These are phyloP conservation scores for Stichopus chloronotus DNA, from an alignment of 35 echinoderm and acorn worm genomes.

Conservation along the genomic window DNA sequence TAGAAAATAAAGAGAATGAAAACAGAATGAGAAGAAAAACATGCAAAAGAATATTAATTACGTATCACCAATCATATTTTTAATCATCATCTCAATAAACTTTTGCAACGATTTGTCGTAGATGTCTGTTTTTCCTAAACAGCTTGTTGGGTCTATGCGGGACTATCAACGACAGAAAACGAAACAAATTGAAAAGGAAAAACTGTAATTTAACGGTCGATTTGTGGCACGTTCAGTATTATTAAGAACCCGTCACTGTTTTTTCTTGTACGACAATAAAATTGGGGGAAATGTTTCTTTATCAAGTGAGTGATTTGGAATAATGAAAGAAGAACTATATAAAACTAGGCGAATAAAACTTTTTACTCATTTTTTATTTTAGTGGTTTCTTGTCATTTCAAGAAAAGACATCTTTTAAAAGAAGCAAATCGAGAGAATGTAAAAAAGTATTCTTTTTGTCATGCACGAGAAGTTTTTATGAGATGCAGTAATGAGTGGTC, in stretches of 20 bases:
- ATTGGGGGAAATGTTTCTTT: background rate
- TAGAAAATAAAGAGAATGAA: too few relatives aligned
- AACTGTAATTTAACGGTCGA: slow-evolving; percentile 35
- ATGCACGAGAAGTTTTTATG: slow-evolving; percentile 56
- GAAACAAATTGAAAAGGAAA: background rate
- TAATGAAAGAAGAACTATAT: slow-evolving; percentile 23
- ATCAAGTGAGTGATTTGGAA: slow-evolving; percentile 5
- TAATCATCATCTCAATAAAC: too few relatives aligned
- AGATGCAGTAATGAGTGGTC: slow-evolving; percentile 46
- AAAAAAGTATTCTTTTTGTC: slow-evolving; percentile 1
- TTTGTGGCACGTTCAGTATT: slow-evolving; percentile 9
- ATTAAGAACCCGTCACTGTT: slow-evolving; percentile 1
- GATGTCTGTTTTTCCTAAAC: too few relatives aligned
- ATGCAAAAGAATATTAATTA: too few relatives aligned
- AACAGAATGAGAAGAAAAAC: too few relatives aligned
- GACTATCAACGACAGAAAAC: too few relatives aligned
- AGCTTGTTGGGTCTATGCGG: too few relatives aligned
- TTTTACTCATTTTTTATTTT: background rate
- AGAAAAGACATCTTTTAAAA: background rate
- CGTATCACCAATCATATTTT: too few relatives aligned
- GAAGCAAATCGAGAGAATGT: slow-evolving; percentile 28
- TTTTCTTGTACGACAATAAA: background rate
- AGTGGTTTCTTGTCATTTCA: background rate
- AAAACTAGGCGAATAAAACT: background rate
- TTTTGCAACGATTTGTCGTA: too few relatives aligned